phyloP scores from a whole-genome alignment of 2,888 invertebrate species.

The Limenitis arthemis region DNA sequence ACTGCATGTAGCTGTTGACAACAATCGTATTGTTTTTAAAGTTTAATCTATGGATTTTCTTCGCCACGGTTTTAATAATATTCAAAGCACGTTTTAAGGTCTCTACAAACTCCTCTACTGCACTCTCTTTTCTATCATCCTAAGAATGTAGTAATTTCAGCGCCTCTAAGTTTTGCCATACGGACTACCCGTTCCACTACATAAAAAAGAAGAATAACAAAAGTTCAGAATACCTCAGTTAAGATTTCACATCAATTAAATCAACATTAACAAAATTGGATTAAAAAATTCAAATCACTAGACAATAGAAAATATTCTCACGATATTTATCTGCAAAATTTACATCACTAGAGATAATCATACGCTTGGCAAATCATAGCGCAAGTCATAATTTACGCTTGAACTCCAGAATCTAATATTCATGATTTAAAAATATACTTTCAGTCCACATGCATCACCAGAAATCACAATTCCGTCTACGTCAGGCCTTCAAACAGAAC shows the following conservation, averaged over 20 bases:
- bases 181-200: too few species aligned
- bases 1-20: conserved; percentile 4
- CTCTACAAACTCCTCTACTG: too few species aligned
- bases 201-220: too few species aligned
- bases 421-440: conserved; percentile 24
- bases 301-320: not conserved
- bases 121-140: too few species aligned
- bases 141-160: too few species aligned
- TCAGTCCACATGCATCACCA: conserved; percentile 68
- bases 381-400: not conserved
- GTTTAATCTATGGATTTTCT: too few species aligned
- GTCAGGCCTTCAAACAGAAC: conserved; percentile 51
- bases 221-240: too few species aligned
- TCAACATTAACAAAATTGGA: not conserved
- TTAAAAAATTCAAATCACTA: not conserved
- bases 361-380: conserved; percentile 9
- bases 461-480: conserved; percentile 61
- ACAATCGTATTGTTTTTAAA: not conserved
- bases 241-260: too few species aligned
- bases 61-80: too few species aligned
- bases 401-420: not conserved
- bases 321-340: conserved; percentile 1
- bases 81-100: too few species aligned
- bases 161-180: too few species aligned
- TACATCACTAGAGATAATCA: conserved; percentile 3